phyloP scores from a whole-genome alignment of 1,140 invertebrate species.

The Diabrotica undecimpunctata region DNA sequence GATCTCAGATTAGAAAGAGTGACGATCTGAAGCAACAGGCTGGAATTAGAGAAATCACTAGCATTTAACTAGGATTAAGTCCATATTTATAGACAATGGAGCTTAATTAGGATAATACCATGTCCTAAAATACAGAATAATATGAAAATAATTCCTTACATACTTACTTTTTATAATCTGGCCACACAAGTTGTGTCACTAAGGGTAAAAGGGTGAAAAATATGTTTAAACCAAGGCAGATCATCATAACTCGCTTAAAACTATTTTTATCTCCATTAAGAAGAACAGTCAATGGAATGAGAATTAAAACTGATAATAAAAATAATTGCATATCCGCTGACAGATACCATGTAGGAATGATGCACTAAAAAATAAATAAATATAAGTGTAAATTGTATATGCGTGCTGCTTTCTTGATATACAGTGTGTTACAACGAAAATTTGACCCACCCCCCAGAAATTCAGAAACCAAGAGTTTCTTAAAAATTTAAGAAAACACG shows the following conservation, averaged over 20 bases:
- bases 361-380: constrained; percentile 53
- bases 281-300: constrained; percentile 46
- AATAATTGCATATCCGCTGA: constrained; percentile 73
- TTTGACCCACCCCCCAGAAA: no score
- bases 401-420: no score
- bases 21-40: no score
- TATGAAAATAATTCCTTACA: background rate
- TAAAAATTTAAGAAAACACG: no score
- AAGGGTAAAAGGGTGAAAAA: constrained; percentile 31
- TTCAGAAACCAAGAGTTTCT: no score
- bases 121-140: background rate
- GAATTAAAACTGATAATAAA: constrained; percentile 53
- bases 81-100: no score
- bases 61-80: no score
- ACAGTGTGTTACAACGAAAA: no score
- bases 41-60: no score
- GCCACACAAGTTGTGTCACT: constrained; percentile 23
- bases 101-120: no score
- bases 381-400: no score
- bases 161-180: constrained; percentile 31
- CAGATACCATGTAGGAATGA: constrained; percentile 53
- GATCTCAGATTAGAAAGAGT: no score
- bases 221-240: constrained; percentile 27
- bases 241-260: constrained; percentile 23
- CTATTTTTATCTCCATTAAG: constrained; percentile 20